Conservation (phyloP, 2,797 vertebrate genomes). For the Gorsachius magnificus region DNA sequence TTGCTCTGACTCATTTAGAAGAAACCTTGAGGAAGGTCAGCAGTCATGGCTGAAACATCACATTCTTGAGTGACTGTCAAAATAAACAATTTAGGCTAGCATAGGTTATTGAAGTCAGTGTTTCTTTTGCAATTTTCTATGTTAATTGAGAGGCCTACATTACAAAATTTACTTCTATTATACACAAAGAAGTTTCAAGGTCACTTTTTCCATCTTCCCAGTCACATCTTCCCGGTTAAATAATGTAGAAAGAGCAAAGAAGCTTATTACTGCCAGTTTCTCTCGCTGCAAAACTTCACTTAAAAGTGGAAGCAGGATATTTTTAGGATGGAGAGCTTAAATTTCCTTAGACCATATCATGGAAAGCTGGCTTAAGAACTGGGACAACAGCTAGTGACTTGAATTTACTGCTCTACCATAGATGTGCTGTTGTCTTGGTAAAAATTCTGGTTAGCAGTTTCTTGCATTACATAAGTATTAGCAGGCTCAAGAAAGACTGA, state of each 20-base stretch:
- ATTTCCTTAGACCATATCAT: neutral
- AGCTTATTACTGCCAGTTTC: neutral
- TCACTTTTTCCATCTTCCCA: neutral
- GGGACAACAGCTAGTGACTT: neutral
- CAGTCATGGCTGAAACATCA: conserved; percentile 39
- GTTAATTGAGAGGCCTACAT: neutral
- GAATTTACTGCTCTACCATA: neutral
- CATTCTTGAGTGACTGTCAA: conserved; percentile 34
- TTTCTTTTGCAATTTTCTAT: conserved; percentile 21
- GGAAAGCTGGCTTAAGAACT: neutral
- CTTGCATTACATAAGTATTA: neutral
- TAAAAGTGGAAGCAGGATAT: neutral
- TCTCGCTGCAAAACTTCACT: neutral
- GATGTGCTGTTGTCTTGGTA: neutral
- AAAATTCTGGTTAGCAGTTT: neutral
- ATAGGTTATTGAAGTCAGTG: neutral
- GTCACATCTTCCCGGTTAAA: neutral
- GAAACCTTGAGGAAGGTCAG: conserved; percentile 42
- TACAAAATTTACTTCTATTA: neutral
- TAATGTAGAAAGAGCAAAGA: neutral
- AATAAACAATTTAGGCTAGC: conserved; percentile 20
- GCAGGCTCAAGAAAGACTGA: neutral
- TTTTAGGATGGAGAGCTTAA: neutral
- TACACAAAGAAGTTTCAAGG: neutral
- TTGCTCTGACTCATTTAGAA: neutral